Base-by-base conservation (phyloP, 2,888 invertebrate species). In the Lacanobia wlatinum region DNA sequence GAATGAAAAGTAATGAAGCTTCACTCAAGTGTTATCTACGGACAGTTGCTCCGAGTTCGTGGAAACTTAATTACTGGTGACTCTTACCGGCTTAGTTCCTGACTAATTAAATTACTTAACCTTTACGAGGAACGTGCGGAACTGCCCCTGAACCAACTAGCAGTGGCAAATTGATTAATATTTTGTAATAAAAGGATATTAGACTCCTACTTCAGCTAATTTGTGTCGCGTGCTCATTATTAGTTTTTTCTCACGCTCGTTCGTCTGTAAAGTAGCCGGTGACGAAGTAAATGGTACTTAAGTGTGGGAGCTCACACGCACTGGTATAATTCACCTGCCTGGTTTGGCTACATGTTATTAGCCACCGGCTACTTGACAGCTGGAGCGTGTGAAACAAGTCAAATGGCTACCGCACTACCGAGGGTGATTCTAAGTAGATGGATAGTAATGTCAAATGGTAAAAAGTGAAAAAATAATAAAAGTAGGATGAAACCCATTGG, bases 11-110 rank as follows among this genome's bases (percentile, higher is more conserved):
- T 43, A 58, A 58, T 43, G 12, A 43, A 53, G 65, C 58, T 59
- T 21, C 48, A 21, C 40, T 59, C 9, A 59, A 61, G 23, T 38
- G 60, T 40, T 18, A 56, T 3, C 6, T 6, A 38, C 12, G 43
- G 21, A 14, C 16, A 16, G 23, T 34, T 18, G 18, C 23, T 38
- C 21, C 2, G 50, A 72, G 38, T 28, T 73, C 66, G 40, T 40
- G 59, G 53, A 60, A 73, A 66, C 23, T 55, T 60, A 53, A 73
- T 65, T 73, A 73, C 48, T 16, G 50, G 23, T 40, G 43, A 46
- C 58, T 63, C 38, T 40, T 8, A 55, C 40, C 1, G 16, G 52
- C 18, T 64, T 59, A 58, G 52, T 46, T n/a, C 50, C 40, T 28
- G 21, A 12, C 18, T 65, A 53, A 73, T 46, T 50, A 14, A 48